phyloP scores from a whole-genome alignment of 2,113 vertebrate species.

The Hydropotes inermis region DNA sequence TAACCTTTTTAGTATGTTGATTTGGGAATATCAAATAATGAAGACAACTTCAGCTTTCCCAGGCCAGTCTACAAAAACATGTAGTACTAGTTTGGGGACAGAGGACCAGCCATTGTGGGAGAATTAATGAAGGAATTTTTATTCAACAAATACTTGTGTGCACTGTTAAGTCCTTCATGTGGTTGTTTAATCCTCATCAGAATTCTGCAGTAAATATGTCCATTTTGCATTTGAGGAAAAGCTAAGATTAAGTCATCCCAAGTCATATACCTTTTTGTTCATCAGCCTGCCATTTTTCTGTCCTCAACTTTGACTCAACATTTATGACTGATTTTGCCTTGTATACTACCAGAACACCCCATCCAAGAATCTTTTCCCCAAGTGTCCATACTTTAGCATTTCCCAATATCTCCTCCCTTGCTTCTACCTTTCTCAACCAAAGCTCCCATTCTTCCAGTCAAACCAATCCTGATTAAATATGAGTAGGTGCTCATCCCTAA shows the following conservation, averaged over 20 bases:
- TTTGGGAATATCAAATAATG: conserved; percentile 30
- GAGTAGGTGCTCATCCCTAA: background rate
- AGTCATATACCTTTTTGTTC: background rate
- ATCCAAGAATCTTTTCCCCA: background rate
- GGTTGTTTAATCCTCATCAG: background rate
- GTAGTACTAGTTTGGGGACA: background rate
- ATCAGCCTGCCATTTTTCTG: background rate
- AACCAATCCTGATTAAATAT: background rate
- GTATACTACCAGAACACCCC: background rate
- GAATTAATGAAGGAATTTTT: background rate
- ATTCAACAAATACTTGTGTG: background rate
- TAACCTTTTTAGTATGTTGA: conserved; percentile 25
- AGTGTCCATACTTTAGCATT: background rate
- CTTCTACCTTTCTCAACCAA: background rate
- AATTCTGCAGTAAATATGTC: background rate
- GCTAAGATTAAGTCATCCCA: background rate
- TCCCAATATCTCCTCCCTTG: background rate
- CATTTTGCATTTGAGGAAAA: conserved; percentile 23
- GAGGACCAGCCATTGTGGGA: background rate
- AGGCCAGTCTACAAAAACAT: conserved; percentile 13
- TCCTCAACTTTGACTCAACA: background rate
- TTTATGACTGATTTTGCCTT: background rate
- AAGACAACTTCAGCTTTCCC: conserved; percentile 10
- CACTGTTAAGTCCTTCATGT: background rate
- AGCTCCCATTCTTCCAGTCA: background rate